Base-by-base conservation (phyloP, 2,797 vertebrate species). In the Lemur catta region DNA sequence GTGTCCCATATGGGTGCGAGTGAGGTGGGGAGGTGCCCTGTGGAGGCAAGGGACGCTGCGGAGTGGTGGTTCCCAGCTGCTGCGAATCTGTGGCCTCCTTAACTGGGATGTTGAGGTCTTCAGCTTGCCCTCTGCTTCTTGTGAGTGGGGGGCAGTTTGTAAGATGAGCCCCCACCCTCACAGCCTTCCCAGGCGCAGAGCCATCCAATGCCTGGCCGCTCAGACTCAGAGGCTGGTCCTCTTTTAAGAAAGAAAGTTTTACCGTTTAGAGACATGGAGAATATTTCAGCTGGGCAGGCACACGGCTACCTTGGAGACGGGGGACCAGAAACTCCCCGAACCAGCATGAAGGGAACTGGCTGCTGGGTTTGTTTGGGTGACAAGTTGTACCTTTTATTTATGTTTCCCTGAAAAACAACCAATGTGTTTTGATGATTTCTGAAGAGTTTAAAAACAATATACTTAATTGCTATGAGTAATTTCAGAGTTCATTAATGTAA, bases 391-490 rank as follows among this genome's bases (percentile, higher is more conserved):
- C 90, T 6, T 50, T 94, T 98, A 98, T 98, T 98, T 98, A 98
- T 96, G 95, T 97, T 98, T 98, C 94, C 91, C 96, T 93, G 96
- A 98, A 97, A 95, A 98, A 93, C 89, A 98, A 94, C 22, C 67
- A 95, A 97, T 97, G 96, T 98, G 97, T 98, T 98, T 98, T 95
- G 98, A 97, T 98, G 98, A 98, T 98, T 98, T 98, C 98, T 96
- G 95, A 98, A 98, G 98, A 98, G 97, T 98, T 98, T 98, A 98
- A 98, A 98, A 98, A 98, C 98, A 98, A 98, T 98, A 98, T 98
- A 98, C 89, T 98, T 98, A 98, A 98, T 98, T 98, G 98, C 98
- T 97, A 93, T 98, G 98, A 98, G 98, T 98, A 97, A 98, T 98
- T 98, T 98, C 96, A 97, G 97, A 97, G 96, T 97, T 98, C 98